phyloP scores from a whole-genome alignment of 2,797 vertebrate genomes.

The Scolopax bukidnonensis region DNA sequence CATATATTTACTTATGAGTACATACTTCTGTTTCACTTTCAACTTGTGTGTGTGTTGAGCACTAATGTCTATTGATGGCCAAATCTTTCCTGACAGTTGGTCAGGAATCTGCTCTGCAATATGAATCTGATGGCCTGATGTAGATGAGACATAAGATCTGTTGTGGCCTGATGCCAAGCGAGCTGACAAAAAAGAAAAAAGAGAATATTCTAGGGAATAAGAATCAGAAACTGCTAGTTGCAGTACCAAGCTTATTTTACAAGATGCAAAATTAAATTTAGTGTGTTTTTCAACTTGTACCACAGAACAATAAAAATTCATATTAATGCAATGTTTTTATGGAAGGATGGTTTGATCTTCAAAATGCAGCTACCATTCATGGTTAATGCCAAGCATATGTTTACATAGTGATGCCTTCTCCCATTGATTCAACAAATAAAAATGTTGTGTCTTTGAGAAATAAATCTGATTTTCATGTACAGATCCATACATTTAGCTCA shows the following conservation, averaged over 20 bases:
- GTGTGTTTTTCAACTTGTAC: not conserved
- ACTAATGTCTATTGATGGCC: not conserved
- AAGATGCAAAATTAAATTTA: not conserved
- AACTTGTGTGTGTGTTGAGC: not conserved
- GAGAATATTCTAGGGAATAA: not conserved
- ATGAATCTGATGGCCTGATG: not conserved
- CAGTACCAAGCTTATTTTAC: not conserved
- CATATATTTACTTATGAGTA: not conserved
- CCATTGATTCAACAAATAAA: not conserved
- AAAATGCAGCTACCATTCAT: not conserved
- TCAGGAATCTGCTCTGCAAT: not conserved
- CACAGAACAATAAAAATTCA: not conserved
- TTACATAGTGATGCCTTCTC: not conserved
- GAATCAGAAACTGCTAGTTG: not conserved
- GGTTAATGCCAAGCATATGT: not conserved
- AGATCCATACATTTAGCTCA: not conserved
- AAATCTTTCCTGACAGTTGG: constrained; percentile 20
- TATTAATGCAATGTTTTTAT: not conserved
- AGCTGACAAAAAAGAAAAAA: not conserved
- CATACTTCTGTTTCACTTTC: not conserved
- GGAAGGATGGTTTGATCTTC: not conserved
- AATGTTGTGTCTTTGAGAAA: not conserved
- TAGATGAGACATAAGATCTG: not conserved
- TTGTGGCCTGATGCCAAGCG: not conserved
- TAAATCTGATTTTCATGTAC: not conserved